phyloP scores from a whole-genome alignment of 1,140 invertebrate species.

The Leptonema lineaticorne region DNA sequence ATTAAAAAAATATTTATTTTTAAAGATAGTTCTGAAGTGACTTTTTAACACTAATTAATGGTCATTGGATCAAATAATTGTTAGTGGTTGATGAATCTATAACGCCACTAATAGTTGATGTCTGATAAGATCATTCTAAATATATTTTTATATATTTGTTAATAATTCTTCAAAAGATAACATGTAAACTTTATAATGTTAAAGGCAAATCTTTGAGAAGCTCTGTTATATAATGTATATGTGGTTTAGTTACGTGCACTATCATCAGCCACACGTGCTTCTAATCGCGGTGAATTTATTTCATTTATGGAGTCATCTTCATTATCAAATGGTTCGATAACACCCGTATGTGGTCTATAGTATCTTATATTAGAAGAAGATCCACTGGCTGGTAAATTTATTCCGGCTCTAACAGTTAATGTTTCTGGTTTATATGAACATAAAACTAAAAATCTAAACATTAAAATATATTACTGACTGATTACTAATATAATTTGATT shows the following conservation, averaged over 20 bases:
- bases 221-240: no score
- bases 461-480: not conserved
- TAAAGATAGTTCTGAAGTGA: not conserved
- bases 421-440: slow-evolving; percentile 79
- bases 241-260: slow-evolving; percentile 50
- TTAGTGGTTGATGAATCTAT: no score
- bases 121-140: no score
- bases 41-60: not conserved
- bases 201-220: no score
- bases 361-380: slow-evolving; percentile 50
- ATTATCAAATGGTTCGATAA: slow-evolving; percentile 52
- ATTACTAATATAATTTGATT: not conserved
- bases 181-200: no score
- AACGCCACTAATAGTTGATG: no score
- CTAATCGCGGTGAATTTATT: slow-evolving; percentile 51
- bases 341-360: slow-evolving; percentile 46
- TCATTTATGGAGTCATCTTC: slow-evolving; percentile 51
- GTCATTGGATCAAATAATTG: no score
- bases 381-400: slow-evolving; percentile 61
- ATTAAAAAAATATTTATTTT: not conserved
- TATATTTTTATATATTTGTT: slow-evolving; percentile 1
- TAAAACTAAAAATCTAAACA: slow-evolving; percentile 67
- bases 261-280: slow-evolving; percentile 49
- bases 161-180: not conserved
- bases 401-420: slow-evolving; percentile 72